Evolutionary conservation across 2,888 invertebrate species (phyloP).

Genomic region (Ennomos erosarius): DNA sequence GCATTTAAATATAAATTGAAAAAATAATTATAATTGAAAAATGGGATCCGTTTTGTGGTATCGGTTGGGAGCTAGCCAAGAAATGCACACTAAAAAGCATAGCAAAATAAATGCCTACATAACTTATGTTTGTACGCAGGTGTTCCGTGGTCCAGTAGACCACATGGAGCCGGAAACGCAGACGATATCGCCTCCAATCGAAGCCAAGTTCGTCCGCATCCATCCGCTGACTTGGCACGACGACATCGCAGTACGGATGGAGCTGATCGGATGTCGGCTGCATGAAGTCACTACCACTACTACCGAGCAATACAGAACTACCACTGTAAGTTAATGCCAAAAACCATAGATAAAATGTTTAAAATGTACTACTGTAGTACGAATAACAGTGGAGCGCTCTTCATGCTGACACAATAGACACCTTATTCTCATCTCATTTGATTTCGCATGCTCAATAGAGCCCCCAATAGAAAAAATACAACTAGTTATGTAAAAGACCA

Average conservation of each 20-base stretch:
- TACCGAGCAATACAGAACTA: conserved; percentile 23
- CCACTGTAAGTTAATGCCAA: conserved; percentile 10
- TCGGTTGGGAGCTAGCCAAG: too few relatives aligned
- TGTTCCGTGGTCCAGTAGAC: conserved; percentile 90
- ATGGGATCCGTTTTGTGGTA: too few relatives aligned
- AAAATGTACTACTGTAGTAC: too few relatives aligned
- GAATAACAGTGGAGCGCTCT: not conserved
- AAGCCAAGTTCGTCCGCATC: conserved; percentile 89
- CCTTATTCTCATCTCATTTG: not conserved
- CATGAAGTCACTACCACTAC: conserved; percentile 32
- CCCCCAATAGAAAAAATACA: too few relatives aligned
- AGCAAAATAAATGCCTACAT: too few relatives aligned
- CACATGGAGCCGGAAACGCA: conserved; percentile 84
- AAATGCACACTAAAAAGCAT: too few relatives aligned
- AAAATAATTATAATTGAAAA: too few relatives aligned
- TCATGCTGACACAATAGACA: not conserved
- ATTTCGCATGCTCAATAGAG: too few relatives aligned
- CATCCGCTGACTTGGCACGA: conserved; percentile 91
- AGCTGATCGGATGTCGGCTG: conserved; percentile 89
- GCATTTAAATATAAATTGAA: too few relatives aligned
- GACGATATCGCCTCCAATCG: conserved; percentile 89
- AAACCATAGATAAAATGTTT: too few relatives aligned
- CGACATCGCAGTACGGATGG: conserved; percentile 87
- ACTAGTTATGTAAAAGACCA: too few relatives aligned
- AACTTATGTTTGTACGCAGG: conserved; percentile 58